phyloP scores from a whole-genome alignment of 2,888 invertebrate species.

The Melanotus villosus region DNA sequence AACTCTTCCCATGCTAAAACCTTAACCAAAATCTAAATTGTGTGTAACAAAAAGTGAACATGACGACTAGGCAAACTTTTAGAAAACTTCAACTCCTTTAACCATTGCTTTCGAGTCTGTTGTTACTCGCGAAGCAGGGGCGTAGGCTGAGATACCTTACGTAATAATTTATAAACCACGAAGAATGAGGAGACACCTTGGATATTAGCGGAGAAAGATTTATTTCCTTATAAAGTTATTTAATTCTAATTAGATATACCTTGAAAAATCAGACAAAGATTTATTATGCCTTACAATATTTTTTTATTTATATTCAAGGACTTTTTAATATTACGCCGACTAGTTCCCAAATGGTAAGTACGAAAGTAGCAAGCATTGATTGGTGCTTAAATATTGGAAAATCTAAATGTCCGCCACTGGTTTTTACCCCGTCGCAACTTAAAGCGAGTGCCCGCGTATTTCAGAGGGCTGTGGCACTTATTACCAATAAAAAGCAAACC shows the following conservation, averaged over 20 bases:
- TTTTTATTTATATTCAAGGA: no score
- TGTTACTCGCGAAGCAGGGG: slow-evolving; percentile 1
- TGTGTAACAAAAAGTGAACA: slow-evolving; percentile 24
- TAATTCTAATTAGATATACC: no score
- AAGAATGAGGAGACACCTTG: neutral
- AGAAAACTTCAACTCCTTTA: slow-evolving; percentile 22
- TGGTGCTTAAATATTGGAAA: neutral
- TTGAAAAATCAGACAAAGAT: no score
- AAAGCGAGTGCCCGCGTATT: slow-evolving; percentile 50
- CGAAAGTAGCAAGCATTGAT: neutral
- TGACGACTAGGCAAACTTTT: no score
- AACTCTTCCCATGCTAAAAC: slow-evolving; percentile 13
- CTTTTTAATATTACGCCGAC: neutral
- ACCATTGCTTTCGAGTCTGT: slow-evolving; percentile 13
- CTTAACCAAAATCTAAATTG: slow-evolving; percentile 10
- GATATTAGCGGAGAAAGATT: neutral
- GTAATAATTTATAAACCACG: neutral
- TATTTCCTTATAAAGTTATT: neutral
- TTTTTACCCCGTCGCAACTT: slow-evolving; percentile 24
- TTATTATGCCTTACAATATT: no score
- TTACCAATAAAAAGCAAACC: slow-evolving; percentile 57
- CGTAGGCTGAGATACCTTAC: neutral
- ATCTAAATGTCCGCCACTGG: slow-evolving; percentile 5
- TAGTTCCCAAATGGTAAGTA: neutral
- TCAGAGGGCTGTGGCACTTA: slow-evolving; percentile 58